These are phyloP conservation scores for Cremastinae sp. DNA, from an alignment of 2,888 invertebrate genomes.

Conservation along the genomic window DNA sequence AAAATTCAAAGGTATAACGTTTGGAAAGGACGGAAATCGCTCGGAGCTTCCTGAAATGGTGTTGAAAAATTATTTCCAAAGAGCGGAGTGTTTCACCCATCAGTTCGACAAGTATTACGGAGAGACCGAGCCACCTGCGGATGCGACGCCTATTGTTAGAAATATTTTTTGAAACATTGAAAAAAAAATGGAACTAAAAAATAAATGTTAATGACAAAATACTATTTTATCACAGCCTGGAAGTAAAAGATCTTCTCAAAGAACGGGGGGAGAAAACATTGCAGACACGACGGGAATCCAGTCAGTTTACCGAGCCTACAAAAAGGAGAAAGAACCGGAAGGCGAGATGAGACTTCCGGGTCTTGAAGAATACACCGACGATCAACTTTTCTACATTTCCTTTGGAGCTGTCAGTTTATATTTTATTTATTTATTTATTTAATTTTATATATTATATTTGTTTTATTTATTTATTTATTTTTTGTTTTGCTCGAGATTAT, in stretches of 20 bases:
- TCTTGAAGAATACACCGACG: conserved; percentile 83
- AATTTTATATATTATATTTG: too few species aligned
- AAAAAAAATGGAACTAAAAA: background rate
- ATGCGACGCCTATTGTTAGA: too few species aligned
- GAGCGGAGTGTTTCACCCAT: conserved; percentile 57
- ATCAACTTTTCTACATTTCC: conserved; percentile 90
- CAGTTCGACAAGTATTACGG: conserved; percentile 54
- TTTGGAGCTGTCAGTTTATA: conserved; percentile 50
- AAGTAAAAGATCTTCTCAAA: background rate
- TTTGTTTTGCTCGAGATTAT: too few species aligned
- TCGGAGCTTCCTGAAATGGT: conserved; percentile 39
- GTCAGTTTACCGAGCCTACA: conserved; percentile 86
- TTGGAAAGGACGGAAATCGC: conserved; percentile 31
- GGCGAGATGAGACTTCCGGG: conserved; percentile 83
- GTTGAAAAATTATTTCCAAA: conserved; percentile 52
- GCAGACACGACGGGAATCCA: conserved; percentile 92
- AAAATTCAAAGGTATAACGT: conserved; percentile 42
- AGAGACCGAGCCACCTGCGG: conserved; percentile 10
- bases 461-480: too few species aligned
- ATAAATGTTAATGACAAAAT: background rate
- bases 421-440: background rate
- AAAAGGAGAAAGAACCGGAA: conserved; percentile 32
- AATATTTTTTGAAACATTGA: too few species aligned
- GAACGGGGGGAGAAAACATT: conserved; percentile 85
- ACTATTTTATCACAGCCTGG: background rate